phyloP scores from a whole-genome alignment of 2,113 vertebrate species.

The Gobiocypris rarus region DNA sequence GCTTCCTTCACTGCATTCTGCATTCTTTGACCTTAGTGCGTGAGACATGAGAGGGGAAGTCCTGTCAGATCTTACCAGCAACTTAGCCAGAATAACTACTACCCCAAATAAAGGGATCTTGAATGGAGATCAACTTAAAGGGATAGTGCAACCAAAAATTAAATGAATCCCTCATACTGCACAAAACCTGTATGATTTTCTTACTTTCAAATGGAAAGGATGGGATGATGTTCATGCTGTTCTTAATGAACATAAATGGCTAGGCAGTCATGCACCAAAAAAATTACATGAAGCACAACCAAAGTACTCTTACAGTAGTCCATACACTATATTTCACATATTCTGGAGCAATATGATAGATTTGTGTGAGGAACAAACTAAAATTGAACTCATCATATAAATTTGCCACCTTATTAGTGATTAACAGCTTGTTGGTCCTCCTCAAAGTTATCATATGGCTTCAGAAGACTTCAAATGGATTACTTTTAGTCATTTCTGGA shows the following conservation, averaged over 20 bases:
- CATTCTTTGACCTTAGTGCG: slow-evolving; percentile 50
- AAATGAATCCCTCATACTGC: neutral
- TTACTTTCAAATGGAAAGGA: neutral
- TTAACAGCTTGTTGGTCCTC: neutral
- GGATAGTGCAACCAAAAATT: neutral
- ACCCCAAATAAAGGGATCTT: neutral
- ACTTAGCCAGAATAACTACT: neutral
- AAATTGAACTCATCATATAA: neutral
- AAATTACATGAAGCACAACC: neutral
- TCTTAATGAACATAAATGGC: neutral
- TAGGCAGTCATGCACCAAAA: too few relatives aligned
- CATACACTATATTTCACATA: neutral
- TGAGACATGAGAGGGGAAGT: slow-evolving; percentile 10
- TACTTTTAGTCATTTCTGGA: neutral
- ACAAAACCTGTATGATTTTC: neutral
- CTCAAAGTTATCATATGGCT: neutral
- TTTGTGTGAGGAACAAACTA: neutral
- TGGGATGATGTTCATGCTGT: neutral
- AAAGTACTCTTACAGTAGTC: neutral
- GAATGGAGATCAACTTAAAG: neutral
- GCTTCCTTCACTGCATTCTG: slow-evolving; percentile 45
- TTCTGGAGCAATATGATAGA: neutral
- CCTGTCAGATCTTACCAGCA: slow-evolving; percentile 17
- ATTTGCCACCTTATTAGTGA: neutral
- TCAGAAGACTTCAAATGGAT: neutral